Conservation (phyloP, 2,797 vertebrate genomes). For the Eremophila alpestris region DNA sequence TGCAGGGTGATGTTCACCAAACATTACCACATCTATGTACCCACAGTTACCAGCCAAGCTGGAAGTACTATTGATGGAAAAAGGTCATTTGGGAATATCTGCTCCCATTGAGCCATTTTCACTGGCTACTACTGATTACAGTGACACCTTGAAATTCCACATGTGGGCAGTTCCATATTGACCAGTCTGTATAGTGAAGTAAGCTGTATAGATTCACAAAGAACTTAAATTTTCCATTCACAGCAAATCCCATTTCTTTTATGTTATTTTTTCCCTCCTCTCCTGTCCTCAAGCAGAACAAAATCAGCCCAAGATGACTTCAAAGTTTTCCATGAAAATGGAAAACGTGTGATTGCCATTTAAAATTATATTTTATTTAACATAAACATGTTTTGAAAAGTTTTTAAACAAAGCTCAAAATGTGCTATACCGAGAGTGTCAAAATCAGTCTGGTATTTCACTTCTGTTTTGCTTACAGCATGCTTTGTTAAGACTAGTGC, state of each 20-base stretch:
- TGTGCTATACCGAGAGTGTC: background rate
- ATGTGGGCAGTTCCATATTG: background rate
- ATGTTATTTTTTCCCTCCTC: background rate
- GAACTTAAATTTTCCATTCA: background rate
- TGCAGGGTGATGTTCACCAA: background rate
- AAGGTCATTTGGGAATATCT: background rate
- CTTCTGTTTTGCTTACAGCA: background rate
- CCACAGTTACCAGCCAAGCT: background rate
- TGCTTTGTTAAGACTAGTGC: constrained; percentile 12
- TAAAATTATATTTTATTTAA: background rate
- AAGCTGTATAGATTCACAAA: too few species aligned
- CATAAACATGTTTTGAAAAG: background rate
- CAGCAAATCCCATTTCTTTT: background rate
- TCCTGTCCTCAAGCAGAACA: background rate
- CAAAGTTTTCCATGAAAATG: background rate
- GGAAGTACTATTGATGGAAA: background rate
- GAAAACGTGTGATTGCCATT: background rate
- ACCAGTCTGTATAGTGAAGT: too few species aligned
- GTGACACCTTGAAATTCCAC: background rate
- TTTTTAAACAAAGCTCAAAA: constrained; percentile 12
- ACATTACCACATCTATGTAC: background rate
- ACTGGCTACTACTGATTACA: background rate
- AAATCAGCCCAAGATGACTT: background rate
- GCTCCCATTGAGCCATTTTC: background rate
- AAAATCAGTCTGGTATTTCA: constrained; percentile 13